phyloP scores from a whole-genome alignment of 2,113 vertebrate species.

The Salvator merianae region DNA sequence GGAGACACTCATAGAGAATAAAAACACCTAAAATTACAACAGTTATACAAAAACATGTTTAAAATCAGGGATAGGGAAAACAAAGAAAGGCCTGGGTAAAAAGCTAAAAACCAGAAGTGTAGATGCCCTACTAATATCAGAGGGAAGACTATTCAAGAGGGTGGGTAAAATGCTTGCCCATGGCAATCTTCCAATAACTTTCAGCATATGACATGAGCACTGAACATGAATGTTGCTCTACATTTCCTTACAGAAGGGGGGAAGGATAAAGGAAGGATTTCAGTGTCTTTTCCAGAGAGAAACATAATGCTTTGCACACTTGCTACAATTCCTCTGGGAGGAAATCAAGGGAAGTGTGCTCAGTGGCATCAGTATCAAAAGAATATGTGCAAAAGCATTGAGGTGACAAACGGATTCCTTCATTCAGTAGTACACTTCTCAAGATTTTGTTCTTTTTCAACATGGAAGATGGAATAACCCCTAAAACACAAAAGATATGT shows the following conservation, averaged over 20 bases:
- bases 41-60: too few species aligned
- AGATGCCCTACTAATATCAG: too few species aligned
- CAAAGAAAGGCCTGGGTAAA: too few species aligned
- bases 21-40: too few species aligned
- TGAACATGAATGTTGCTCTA: fast-evolving
- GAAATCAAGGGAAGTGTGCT: not conserved
- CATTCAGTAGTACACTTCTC: not conserved
- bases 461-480: not conserved
- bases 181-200: not conserved
- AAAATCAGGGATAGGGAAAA: too few species aligned
- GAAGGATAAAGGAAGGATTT: not conserved
- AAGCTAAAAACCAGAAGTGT: too few species aligned
- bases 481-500: not conserved
- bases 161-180: not conserved
- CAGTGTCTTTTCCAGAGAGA: fast-evolving
- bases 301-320: not conserved
- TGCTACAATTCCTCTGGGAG: not conserved
- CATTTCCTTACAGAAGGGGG: not conserved
- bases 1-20: too few species aligned
- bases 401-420: not conserved
- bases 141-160: too few species aligned
- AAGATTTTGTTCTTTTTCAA: not conserved
- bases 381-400: constrained; percentile 12
- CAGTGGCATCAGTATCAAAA: constrained; percentile 12
- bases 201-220: not conserved